Conservation (phyloP, 92 coral and sea anemone genomes). For the Ricordea florida region DNA sequence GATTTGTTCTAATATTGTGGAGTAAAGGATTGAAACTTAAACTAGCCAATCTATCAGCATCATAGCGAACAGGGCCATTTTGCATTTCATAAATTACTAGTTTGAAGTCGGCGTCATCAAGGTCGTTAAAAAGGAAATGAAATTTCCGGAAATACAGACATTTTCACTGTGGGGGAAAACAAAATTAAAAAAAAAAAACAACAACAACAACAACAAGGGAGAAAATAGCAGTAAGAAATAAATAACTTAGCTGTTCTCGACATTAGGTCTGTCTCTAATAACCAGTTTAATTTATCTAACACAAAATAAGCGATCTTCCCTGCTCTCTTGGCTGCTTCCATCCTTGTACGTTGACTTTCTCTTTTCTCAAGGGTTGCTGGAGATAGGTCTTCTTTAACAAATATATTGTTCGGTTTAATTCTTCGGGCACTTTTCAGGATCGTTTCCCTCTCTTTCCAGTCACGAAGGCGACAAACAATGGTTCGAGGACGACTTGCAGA, state of each 20-base stretch:
- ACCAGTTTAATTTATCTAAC: too few species aligned
- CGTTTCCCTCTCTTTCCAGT: too few species aligned
- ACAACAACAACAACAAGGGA: too few species aligned
- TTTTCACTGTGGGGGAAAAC: background rate
- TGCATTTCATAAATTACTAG: background rate
- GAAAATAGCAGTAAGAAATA: background rate
- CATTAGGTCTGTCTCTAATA: slow-evolving; percentile 6
- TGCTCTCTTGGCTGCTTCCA: too few species aligned
- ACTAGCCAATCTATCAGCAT: slow-evolving; percentile 2
- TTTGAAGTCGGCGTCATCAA: background rate
- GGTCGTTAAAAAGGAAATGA: slow-evolving; percentile 8
- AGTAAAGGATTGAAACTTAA: slow-evolving; percentile 7
- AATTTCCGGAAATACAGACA: background rate
- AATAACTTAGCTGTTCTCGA: background rate
- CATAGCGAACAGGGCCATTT: background rate
- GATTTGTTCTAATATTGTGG: slow-evolving; percentile 8
- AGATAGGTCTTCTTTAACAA: too few species aligned
- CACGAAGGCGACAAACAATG: too few species aligned
- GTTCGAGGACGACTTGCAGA: too few species aligned
- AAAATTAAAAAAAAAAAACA: background rate
- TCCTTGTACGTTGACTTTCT: too few species aligned
- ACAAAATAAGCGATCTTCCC: too few species aligned
- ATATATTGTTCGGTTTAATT: too few species aligned
- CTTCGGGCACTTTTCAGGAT: too few species aligned
- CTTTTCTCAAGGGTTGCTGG: too few species aligned